Evolutionary conservation across 2,888 invertebrate genomes (phyloP).

Genomic region (Athetis lepigone): DNA sequence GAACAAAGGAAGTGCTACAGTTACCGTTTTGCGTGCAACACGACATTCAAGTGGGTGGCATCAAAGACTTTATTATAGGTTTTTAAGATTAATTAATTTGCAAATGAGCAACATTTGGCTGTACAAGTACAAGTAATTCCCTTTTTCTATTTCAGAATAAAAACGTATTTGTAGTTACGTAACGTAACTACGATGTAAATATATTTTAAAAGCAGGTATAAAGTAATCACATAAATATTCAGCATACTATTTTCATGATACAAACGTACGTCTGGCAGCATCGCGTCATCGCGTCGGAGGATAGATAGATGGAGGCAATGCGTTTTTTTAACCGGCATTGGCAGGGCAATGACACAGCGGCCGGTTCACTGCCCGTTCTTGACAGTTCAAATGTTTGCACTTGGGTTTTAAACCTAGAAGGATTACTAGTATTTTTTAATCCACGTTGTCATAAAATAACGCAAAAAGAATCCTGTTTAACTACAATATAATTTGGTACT

Average conservation of each 20-base stretch:
- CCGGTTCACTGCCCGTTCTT: constrained; percentile 90
- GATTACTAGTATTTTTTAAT: constrained; percentile 80
- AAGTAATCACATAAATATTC: constrained; percentile 35
- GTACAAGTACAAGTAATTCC: background rate
- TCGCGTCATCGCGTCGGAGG: constrained; percentile 70
- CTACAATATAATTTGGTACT: constrained; percentile 22
- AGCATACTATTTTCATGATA: constrained; percentile 69
- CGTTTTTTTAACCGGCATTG: constrained; percentile 89
- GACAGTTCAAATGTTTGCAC: constrained; percentile 90
- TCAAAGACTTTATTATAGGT: constrained; percentile 49
- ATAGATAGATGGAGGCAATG: constrained; percentile 84
- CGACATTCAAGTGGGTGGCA: constrained; percentile 79
- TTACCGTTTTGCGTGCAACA: constrained; percentile 82
- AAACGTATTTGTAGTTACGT: background rate
- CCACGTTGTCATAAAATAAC: constrained; percentile 65
- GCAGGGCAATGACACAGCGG: constrained; percentile 87
- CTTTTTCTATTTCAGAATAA: background rate
- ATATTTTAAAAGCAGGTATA: constrained; percentile 7
- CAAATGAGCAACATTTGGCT: background rate
- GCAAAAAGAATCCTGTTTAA: constrained; percentile 49
- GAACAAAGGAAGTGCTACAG: constrained; percentile 83
- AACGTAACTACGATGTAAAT: background rate
- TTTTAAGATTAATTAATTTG: constrained; percentile 27
- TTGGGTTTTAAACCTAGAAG: constrained; percentile 80
- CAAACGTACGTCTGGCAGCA: constrained; percentile 74